Evolutionary conservation across 2,888 invertebrate genomes (phyloP), one percentile per base, ranked within the genome.

Genomic region (Eumerus sabulonum): DNA sequence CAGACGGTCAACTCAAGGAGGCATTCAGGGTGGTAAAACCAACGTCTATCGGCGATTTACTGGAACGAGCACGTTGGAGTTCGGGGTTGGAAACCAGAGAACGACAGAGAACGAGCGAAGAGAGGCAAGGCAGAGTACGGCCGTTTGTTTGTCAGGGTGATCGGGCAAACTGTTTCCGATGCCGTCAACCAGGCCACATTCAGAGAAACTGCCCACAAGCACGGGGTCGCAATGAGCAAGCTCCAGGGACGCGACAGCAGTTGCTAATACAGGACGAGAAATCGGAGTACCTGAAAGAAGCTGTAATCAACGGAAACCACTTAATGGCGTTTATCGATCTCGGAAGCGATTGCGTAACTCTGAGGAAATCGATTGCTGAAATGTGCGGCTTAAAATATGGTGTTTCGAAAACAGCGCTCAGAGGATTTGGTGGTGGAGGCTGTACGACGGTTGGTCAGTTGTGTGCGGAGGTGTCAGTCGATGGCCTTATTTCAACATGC

Each of bases 311-410:
- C n/a, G n/a, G n/a, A n/a, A n/a, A n/a, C n/a, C n/a, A n/a, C n/a
- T n/a, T n/a, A n/a, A n/a, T 12, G 7, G 17, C 12, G 12, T 60
- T 57, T 11, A 14, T 57, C 2, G 47, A 47, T 12, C 14, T 60
- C 5, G 59, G 59, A 47, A 60, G 36, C 17, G 36, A 60, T 47
- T 45, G 45, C 7, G 59, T 60, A 14, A 60, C 59, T 9, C 16
- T 60, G 0, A 45, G 27, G 0, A 60, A 47, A 47, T 60, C 47
- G 3, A 17, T n/a, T 56, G 56, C 47, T 12, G 35, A 47, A n/a
- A n/a, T n/a, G n/a, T n/a, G 1, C 12, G 45, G 35, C 47, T 19
- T 60, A 1, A 45, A 14, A 47, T 45, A 60, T 35, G 9, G 7
- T 12, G 36, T 11, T 11, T 42, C 14, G 5, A n/a, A 56, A 18